Percentiles rank a stretch among this genome's conserved stretches.
These are phyloP conservation scores for Setophaga petechia DNA, from an alignment of 2,113 vertebrate genomes.

Conservation along the genomic window DNA sequence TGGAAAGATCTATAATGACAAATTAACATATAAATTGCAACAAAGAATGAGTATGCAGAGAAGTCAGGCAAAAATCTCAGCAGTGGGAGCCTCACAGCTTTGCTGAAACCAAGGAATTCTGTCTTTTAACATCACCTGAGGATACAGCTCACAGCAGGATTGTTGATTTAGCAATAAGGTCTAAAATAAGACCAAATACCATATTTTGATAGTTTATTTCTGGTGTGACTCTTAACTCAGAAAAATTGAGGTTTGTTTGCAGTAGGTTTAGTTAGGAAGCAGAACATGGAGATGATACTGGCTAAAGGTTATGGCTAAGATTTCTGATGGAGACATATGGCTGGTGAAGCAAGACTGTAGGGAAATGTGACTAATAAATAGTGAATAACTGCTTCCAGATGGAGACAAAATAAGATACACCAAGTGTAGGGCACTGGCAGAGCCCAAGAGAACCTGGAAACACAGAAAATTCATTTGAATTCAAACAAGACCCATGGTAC, in stretches of 20 bases:
- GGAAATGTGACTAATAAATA: not conserved
- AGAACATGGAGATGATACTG: not conserved
- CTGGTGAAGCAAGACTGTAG: not conserved
- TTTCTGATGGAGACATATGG: not conserved
- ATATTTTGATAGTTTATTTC: not conserved
- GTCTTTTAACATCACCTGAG: not conserved
- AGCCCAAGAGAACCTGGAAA: not conserved
- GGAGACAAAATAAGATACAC: not conserved
- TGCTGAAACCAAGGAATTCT: not conserved
- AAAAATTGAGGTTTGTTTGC: not conserved
- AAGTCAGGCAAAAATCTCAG: not conserved
- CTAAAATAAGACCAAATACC: not conserved
- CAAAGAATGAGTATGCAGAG: not conserved
- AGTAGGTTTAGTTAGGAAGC: not conserved
- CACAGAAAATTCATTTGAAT: not conserved
- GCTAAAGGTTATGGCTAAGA: not conserved
- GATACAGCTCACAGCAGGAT: not conserved
- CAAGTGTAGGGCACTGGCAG: not conserved
- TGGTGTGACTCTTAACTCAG: not conserved
- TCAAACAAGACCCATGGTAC: not conserved
- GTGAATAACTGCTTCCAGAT: not conserved
- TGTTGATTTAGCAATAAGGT: not conserved
- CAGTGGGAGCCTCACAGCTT: not conserved
- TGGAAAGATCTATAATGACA: not conserved
- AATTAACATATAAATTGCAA: not conserved